A percentile compares a stretch with the other conserved stretches of the same genome.
Evolutionary conservation across 2,113 vertebrate species (phyloP).

Genomic region (Bungarus multicinctus): DNA sequence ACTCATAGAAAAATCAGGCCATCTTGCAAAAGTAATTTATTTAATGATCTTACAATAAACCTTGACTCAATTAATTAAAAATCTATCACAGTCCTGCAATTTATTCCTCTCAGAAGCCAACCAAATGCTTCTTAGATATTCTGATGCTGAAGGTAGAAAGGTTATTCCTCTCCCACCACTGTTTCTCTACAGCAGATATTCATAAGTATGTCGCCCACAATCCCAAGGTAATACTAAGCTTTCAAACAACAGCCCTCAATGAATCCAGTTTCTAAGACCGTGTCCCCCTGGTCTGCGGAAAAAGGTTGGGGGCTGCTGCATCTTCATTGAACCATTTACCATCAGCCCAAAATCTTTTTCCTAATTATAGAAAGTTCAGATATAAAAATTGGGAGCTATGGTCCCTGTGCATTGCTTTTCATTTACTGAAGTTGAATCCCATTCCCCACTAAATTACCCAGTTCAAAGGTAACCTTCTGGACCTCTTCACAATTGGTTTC

Average conservation of each 20-base stretch:
- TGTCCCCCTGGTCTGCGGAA: no score
- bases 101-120: neutral
- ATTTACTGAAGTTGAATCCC: no score
- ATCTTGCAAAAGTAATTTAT: neutral
- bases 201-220: neutral
- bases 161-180: neutral
- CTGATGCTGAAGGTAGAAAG: neutral
- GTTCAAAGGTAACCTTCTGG: no score
- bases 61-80: neutral
- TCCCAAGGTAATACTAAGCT: neutral
- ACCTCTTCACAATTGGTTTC: no score
- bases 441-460: no score
- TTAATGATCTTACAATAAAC: neutral
- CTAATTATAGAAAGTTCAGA: neutral
- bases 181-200: neutral
- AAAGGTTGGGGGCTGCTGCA: neutral
- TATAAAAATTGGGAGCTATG: no score
- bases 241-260: neutral
- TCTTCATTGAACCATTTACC: neutral
- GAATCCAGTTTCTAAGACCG: neutral
- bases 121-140: neutral
- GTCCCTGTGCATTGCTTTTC: no score
- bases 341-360: neutral
- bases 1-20: neutral
- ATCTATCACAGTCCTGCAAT: neutral